Conservation (phyloP, 1,140 invertebrate species). For the Zeugodacus cucurbitae region DNA sequence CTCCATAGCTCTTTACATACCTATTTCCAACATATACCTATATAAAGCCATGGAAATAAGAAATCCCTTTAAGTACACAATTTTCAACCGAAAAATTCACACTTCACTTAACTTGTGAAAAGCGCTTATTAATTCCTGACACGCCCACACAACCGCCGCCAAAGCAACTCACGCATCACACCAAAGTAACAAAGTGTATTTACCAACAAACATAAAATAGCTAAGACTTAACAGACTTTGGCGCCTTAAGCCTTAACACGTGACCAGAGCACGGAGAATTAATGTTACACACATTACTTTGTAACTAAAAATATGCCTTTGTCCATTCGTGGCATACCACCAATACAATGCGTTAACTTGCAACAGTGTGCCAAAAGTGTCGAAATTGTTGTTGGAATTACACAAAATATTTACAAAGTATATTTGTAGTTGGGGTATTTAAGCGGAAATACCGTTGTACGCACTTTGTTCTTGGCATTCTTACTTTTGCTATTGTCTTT, state of each 20-base stretch:
- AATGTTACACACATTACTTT: not conserved
- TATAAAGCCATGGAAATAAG: not conserved
- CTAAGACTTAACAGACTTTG: not conserved
- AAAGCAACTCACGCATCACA: not conserved
- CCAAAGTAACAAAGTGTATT: not conserved
- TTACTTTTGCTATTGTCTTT: not conserved
- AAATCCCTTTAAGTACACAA: not conserved
- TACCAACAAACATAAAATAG: not conserved
- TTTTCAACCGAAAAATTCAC: not conserved
- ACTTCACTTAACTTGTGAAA: constrained; percentile 34
- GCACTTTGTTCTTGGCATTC: not conserved
- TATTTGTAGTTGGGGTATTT: too few species aligned
- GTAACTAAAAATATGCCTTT: not conserved
- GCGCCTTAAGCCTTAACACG: constrained; percentile 27
- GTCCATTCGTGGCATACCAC: not conserved
- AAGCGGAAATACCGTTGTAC: not conserved
- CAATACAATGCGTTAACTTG: not conserved
- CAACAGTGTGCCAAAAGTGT: not conserved
- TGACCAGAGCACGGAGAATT: not conserved
- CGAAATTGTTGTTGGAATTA: not conserved
- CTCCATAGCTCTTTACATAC: not conserved
- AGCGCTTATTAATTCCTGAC: constrained; percentile 36
- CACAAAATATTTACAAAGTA: not conserved
- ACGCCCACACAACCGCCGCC: constrained; percentile 1
- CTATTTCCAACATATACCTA: not conserved